A percentile compares a stretch with the other conserved stretches of the same genome.
These are phyloP conservation scores for Prolemur simus DNA, from an alignment of 2,113 vertebrate genomes.

Conservation along the genomic window DNA sequence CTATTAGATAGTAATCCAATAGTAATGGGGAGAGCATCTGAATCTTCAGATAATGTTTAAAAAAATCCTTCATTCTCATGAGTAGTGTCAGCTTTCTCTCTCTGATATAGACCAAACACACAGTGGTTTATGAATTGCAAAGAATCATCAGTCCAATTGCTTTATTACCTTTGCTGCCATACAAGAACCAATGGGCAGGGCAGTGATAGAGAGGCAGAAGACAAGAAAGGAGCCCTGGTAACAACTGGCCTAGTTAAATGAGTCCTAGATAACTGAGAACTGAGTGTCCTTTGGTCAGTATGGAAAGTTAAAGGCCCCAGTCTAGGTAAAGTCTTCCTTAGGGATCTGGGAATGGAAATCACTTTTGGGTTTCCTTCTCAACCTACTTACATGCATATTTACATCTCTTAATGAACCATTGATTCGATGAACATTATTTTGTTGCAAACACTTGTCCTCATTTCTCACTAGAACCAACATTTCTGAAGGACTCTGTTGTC, in stretches of 20 bases:
- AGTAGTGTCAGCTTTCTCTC: not conserved
- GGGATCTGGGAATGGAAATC: not conserved
- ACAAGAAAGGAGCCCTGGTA: not conserved
- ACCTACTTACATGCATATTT: not conserved
- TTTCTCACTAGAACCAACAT: conserved; percentile 59
- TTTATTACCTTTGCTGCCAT: not conserved
- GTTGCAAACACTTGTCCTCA: conserved; percentile 60
- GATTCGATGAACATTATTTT: conserved; percentile 73
- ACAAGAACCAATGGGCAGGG: not conserved
- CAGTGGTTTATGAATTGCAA: not conserved
- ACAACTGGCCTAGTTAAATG: not conserved
- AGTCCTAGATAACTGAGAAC: not conserved
- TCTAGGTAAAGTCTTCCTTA: conserved; percentile 7
- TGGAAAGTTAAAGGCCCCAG: not conserved
- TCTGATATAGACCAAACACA: not conserved
- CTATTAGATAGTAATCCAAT: not conserved
- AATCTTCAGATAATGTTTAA: not conserved
- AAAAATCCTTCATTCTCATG: not conserved
- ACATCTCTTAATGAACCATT: conserved; percentile 65
- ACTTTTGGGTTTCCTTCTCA: conserved; percentile 16
- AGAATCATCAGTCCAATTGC: not conserved
- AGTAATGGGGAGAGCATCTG: not conserved
- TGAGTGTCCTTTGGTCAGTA: not conserved
- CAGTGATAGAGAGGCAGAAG: not conserved
- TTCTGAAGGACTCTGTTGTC: conserved; percentile 74